Conservation (phyloP, 2,888 invertebrate genomes). For the Reticulitermes lucifugus region DNA sequence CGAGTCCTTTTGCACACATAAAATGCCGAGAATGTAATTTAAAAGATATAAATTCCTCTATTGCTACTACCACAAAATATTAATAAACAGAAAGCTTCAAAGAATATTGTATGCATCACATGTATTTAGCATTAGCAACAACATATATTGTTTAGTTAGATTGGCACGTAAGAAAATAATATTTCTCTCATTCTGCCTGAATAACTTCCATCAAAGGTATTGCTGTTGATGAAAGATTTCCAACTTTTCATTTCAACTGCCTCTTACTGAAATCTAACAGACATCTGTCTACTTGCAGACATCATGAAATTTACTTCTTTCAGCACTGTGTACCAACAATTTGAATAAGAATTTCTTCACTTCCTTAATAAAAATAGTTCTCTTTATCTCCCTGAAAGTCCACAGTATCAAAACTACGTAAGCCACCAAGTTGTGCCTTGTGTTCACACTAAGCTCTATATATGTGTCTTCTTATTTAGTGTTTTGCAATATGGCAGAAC, state of each 20-base stretch:
- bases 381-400: neutral
- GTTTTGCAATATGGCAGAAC: neutral
- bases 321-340: neutral
- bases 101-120: neutral
- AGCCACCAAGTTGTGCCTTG: neutral
- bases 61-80: neutral
- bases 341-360: neutral
- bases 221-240: neutral
- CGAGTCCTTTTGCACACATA: neutral
- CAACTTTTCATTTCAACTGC: neutral
- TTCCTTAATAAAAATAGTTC: neutral
- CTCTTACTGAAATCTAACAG: neutral
- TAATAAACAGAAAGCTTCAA: neutral
- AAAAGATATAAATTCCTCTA: constrained; percentile 11
- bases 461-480: neutral
- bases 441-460: neutral
- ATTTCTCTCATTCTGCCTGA: neutral
- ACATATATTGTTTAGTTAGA: neutral
- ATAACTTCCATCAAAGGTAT: too few species aligned
- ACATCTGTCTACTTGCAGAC: neutral
- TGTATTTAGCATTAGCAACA: neutral
- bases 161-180: neutral
- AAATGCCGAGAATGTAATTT: neutral
- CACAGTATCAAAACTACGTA: neutral
- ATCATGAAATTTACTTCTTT: neutral